Evolutionary conservation across 2,113 vertebrate genomes (phyloP), one percentile per base, ranked within the genome.

Genomic region (Trematomus loennbergii): DNA sequence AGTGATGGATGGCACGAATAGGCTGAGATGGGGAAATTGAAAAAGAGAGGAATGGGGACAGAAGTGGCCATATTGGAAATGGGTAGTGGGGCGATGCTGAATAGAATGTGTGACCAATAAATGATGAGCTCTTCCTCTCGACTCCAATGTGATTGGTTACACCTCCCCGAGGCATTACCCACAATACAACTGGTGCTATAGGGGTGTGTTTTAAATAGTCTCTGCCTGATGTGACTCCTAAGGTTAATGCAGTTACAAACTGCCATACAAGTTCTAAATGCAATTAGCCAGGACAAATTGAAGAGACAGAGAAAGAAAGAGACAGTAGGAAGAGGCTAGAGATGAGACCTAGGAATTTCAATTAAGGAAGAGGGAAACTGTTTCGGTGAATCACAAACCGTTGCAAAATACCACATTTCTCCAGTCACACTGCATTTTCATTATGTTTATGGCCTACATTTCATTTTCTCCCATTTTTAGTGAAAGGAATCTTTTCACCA

Each of bases 91-190:
- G 77, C 48, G 15, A 86, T 61, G 71, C 65, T 69, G 84, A 88
- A 81, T 79, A 33, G 84, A 72, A 49, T 43, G 75, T 87, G 85
- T 85, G 84, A 86, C 91, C 87, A 93, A 91, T 89, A 89, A 90
- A 87, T 86, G 81, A 92, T 78, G 86, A 89, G 88, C 85, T 81
- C 65, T 78, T 84, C 87, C 70, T 84, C 79, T 79, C 70, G 16
- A 88, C 75, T 87, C 64, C 79, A 33, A 53, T 86, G 80, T 88
- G 82, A 91, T 93, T 92, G 90, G 91, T 86, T 91, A 88, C 85
- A 83, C 81, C 76, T 89, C 90, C 92, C 81, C 20, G 7, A 82
- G 92, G 90, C 90, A 75, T 87, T 86, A 87, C 81, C 90, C 85
- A 83, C 79, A 91, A 78, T 86, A 74, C 81, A 83, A 46, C 79